phyloP scores from a whole-genome alignment of 2,888 invertebrate species.

The Monochamus alternatus region DNA sequence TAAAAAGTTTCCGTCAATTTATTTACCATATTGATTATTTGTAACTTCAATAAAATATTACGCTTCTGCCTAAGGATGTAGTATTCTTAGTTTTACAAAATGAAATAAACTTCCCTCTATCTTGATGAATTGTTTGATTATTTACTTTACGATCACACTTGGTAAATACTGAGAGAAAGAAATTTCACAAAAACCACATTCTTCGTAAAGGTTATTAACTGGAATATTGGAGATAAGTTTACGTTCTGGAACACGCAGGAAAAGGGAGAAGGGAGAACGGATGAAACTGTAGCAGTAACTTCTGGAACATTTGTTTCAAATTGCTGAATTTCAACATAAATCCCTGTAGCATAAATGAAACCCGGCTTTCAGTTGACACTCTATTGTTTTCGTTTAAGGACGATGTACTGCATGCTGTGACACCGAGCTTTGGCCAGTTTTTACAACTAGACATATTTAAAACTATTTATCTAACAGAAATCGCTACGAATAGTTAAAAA shows the following conservation, averaged over 20 bases:
- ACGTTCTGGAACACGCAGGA: neutral
- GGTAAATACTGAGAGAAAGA: neutral
- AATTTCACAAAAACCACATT: slow-evolving; percentile 2
- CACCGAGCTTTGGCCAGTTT: neutral
- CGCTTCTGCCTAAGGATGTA: too few relatives aligned
- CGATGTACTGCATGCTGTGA: neutral
- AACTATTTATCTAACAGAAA: too few relatives aligned
- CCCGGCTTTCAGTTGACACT: slow-evolving; percentile 11
- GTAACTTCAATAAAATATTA: too few relatives aligned
- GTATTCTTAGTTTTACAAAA: too few relatives aligned
- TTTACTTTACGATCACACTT: too few relatives aligned
- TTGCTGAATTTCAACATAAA: slow-evolving; percentile 31
- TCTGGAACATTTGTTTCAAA: slow-evolving; percentile 31
- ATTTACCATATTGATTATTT: too few relatives aligned
- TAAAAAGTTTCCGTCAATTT: too few relatives aligned
- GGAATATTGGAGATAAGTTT: slow-evolving; percentile 4
- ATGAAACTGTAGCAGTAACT: slow-evolving; percentile 25
- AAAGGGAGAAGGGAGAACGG: slow-evolving; percentile 8
- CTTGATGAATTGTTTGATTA: too few relatives aligned
- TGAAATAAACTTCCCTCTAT: too few relatives aligned
- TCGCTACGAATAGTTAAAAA: too few relatives aligned
- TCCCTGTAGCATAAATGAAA: slow-evolving; percentile 16
- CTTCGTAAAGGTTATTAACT: slow-evolving; percentile 6
- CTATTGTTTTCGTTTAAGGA: slow-evolving; percentile 9
- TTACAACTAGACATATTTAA: too few relatives aligned